Evolutionary conservation across 2,113 vertebrate genomes (phyloP).

Genomic region (Patagioenas fasciata): DNA sequence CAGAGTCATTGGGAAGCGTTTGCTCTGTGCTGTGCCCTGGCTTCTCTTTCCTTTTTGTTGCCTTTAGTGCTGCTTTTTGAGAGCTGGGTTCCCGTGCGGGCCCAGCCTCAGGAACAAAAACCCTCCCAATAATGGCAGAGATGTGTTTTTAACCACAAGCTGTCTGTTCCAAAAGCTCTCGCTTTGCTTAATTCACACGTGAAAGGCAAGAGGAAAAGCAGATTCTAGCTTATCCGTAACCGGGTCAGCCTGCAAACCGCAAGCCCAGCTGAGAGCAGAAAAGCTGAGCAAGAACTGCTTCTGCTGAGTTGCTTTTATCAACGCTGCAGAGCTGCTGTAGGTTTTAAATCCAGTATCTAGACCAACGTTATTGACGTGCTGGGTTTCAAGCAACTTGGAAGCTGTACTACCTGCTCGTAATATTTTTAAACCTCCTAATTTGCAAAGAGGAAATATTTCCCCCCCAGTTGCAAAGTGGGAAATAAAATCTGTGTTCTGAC

Average conservation of each 20-base stretch:
- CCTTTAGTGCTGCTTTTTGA: not conserved
- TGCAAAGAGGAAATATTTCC: not conserved
- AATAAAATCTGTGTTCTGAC: not conserved
- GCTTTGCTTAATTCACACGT: not conserved
- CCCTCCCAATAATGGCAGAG: not conserved
- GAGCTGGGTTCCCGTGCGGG: not conserved
- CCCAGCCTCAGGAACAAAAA: not conserved
- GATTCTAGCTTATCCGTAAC: not conserved
- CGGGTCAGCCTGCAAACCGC: not conserved
- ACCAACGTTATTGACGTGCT: not conserved
- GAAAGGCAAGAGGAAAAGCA: not conserved
- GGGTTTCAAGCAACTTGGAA: not conserved
- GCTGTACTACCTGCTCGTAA: not conserved
- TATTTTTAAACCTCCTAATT: not conserved
- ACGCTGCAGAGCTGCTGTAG: not conserved
- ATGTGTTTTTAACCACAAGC: not conserved
- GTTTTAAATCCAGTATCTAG: not conserved
- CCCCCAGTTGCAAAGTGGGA: not conserved
- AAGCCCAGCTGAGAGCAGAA: slow-evolving; percentile 22
- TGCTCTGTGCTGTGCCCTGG: not conserved
- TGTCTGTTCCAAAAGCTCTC: not conserved
- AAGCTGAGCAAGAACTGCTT: not conserved
- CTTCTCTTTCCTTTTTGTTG: not conserved
- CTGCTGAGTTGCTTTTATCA: not conserved
- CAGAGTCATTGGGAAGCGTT: not conserved